Conservation (phyloP, 1,140 invertebrate species). For the silkworm (Bombyx mori) region DNA sequence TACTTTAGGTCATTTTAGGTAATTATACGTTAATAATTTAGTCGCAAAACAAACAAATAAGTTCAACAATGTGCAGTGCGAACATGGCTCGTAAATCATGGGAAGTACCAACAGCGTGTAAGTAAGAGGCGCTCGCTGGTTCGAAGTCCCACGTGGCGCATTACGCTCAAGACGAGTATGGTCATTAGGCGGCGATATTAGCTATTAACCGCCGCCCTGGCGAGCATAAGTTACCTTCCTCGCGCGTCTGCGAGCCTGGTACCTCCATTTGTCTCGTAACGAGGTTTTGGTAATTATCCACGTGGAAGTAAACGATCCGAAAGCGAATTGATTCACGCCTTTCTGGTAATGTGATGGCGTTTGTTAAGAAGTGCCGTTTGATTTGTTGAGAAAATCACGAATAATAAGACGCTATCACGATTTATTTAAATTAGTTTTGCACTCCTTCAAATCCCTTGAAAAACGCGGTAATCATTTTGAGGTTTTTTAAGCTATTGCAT, state of each 20-base stretch:
- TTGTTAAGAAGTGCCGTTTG: no score
- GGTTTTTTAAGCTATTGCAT: no score
- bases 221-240: constrained; percentile 32
- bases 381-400: no score
- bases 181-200: constrained; percentile 65
- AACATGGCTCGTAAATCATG: neutral
- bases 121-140: constrained; percentile 37
- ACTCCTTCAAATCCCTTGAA: no score
- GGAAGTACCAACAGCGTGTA: constrained; percentile 29
- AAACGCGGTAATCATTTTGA: no score
- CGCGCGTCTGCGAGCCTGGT: constrained; percentile 11
- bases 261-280: constrained; percentile 16
- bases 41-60: neutral
- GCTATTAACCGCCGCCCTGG: constrained; percentile 60
- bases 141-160: constrained; percentile 54
- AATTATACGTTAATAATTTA: neutral
- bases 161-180: constrained; percentile 57
- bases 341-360: no score
- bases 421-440: no score
- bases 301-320: neutral
- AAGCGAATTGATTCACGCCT: no score
- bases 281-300: constrained; percentile 13
- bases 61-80: neutral
- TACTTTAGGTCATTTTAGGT: no score
- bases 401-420: no score